Conservation (phyloP, 2,888 invertebrate species). For the Lutraria lutraria region DNA sequence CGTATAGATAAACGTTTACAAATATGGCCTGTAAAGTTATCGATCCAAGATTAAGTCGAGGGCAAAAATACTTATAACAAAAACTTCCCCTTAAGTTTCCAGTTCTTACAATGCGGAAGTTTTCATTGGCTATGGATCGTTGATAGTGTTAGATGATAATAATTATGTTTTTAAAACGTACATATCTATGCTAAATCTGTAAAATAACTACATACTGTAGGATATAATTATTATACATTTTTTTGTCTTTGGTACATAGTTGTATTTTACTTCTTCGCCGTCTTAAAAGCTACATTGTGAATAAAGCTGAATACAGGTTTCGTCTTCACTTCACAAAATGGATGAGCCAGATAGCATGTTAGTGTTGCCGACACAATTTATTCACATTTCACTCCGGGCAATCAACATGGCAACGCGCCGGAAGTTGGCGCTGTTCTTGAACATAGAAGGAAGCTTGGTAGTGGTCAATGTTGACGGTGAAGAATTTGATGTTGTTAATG, state of each 20-base stretch:
- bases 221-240: no score
- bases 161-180: not conserved
- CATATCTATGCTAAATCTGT: no score
- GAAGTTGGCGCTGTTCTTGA: slow-evolving; percentile 59
- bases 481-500: slow-evolving; percentile 58
- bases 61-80: not conserved
- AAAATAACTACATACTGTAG: no score
- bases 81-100: slow-evolving; percentile 21
- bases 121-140: slow-evolving; percentile 2
- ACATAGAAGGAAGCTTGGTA: slow-evolving; percentile 59
- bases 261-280: not conserved
- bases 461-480: slow-evolving; percentile 34
- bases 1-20: not conserved
- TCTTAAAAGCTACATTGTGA: not conserved
- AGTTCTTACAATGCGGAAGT: not conserved
- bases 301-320: not conserved
- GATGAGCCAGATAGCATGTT: not conserved
- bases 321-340: not conserved
- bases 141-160: no score
- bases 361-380: not conserved
- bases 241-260: no score
- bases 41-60: not conserved
- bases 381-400: slow-evolving; percentile 52
- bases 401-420: slow-evolving; percentile 48
- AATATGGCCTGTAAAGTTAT: not conserved